A percentile compares a stretch with the other conserved stretches of the same genome.
Conservation (phyloP, 2,888 invertebrate species). For the Boloria euphrosyne region DNA sequence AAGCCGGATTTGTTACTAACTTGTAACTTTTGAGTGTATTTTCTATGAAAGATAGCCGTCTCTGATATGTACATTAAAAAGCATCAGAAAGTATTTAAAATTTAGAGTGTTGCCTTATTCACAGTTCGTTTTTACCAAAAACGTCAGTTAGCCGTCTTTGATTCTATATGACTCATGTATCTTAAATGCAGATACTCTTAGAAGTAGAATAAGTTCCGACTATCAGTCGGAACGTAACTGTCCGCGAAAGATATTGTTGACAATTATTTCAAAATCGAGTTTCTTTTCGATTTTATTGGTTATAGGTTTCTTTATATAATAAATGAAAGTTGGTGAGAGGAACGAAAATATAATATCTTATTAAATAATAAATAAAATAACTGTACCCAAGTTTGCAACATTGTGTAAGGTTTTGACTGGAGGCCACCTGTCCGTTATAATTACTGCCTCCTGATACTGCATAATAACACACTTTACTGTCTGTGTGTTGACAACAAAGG, state of each 20-base stretch:
- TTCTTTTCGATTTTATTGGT: neutral
- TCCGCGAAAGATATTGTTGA: neutral
- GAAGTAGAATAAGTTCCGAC: slow-evolving; percentile 5
- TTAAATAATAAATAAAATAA: slow-evolving; percentile 16
- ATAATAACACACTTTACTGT: slow-evolving; percentile 37
- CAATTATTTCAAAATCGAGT: neutral
- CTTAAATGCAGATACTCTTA: slow-evolving; percentile 38
- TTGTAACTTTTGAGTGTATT: too few species aligned
- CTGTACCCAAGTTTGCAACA: slow-evolving; percentile 39
- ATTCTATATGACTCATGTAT: too few species aligned
- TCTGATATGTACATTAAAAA: too few species aligned
- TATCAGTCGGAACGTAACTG: too few species aligned
- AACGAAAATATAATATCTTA: neutral
- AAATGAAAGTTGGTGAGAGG: neutral
- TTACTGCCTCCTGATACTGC: slow-evolving; percentile 38
- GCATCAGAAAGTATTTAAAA: too few species aligned
- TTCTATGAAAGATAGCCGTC: too few species aligned
- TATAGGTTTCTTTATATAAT: neutral
- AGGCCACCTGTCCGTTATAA: slow-evolving; percentile 44
- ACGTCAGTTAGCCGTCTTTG: too few species aligned
- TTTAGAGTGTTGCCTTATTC: too few species aligned
- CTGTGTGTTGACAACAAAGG: slow-evolving; percentile 40
- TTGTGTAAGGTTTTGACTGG: slow-evolving; percentile 40
- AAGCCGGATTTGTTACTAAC: too few species aligned
- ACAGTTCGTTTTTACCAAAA: too few species aligned